Percentiles rank a stretch among this genome's conserved stretches.
Conservation (phyloP, 2,797 vertebrate genomes). For the Cynodonichthys magdalenae region DNA sequence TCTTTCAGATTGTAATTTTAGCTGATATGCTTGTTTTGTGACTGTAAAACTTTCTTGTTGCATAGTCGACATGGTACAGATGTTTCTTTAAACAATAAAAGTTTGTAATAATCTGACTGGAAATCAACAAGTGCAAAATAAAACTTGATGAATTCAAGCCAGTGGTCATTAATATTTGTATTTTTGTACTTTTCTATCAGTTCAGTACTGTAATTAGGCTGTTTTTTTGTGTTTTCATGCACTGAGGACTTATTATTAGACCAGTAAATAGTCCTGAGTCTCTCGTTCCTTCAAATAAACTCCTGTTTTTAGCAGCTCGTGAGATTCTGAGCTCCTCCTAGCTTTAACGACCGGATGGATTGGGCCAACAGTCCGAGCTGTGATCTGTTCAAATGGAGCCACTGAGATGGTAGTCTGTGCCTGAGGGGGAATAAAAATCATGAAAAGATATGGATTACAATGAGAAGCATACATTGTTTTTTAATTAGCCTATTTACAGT, state of each 20-base stretch:
- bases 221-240: conserved; percentile 42
- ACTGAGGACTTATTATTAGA: conserved; percentile 14
- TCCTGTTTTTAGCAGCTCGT: conserved; percentile 27
- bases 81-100: too few species aligned
- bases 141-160: conserved; percentile 21
- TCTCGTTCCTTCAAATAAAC: neutral
- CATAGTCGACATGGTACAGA: too few species aligned
- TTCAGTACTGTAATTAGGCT: conserved; percentile 4
- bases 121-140: neutral
- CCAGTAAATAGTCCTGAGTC: conserved; percentile 10
- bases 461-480: too few species aligned
- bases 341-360: conserved; percentile 83
- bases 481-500: too few species aligned
- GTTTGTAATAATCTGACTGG: too few species aligned
- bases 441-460: neutral
- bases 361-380: conserved; percentile 88
- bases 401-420: conserved; percentile 87
- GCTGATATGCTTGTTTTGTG: too few species aligned
- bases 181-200: conserved; percentile 32
- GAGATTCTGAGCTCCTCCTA: conserved; percentile 56
- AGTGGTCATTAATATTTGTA: conserved; percentile 12
- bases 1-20: too few species aligned
- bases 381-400: conserved; percentile 90
- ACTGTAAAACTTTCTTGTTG: too few species aligned
- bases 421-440: conserved; percentile 15